These are phyloP conservation scores for Pseudomyrmex concolor DNA, from an alignment of 1,140 invertebrate species.

Conservation along the genomic window DNA sequence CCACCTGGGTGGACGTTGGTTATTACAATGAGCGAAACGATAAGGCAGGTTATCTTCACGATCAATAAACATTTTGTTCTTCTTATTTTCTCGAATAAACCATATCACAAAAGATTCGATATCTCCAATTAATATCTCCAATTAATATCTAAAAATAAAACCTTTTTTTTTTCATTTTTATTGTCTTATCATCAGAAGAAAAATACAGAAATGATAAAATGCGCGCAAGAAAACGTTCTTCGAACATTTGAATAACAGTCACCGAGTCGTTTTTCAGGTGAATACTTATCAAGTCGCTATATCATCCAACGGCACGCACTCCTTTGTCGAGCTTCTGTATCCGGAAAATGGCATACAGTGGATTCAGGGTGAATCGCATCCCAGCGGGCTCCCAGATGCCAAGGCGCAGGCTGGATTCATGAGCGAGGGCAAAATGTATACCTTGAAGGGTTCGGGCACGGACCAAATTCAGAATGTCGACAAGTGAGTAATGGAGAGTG, in stretches of 20 bases:
- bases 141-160: too few relatives aligned
- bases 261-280: constrained; percentile 81
- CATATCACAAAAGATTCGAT: neutral
- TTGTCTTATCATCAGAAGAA: too few relatives aligned
- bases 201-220: neutral
- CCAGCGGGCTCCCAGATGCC: constrained; percentile 91
- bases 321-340: constrained; percentile 94
- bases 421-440: constrained; percentile 90
- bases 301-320: constrained; percentile 92
- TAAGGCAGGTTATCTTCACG: constrained; percentile 82
- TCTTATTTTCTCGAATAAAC: neutral
- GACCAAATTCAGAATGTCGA: constrained; percentile 92
- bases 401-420: constrained; percentile 97
- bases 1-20: constrained; percentile 90
- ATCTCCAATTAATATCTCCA: too few relatives aligned
- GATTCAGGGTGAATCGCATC: constrained; percentile 91
- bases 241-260: constrained; percentile 11
- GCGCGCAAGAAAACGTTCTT: neutral
- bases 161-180: neutral
- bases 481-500: constrained; percentile 85
- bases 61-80: neutral
- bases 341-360: constrained; percentile 95
- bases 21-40: constrained; percentile 87
- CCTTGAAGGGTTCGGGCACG: constrained; percentile 93
- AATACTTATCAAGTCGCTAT: constrained; percentile 94